Conservation (phyloP, 1,140 invertebrate genomes). For the Venturia canescens region DNA sequence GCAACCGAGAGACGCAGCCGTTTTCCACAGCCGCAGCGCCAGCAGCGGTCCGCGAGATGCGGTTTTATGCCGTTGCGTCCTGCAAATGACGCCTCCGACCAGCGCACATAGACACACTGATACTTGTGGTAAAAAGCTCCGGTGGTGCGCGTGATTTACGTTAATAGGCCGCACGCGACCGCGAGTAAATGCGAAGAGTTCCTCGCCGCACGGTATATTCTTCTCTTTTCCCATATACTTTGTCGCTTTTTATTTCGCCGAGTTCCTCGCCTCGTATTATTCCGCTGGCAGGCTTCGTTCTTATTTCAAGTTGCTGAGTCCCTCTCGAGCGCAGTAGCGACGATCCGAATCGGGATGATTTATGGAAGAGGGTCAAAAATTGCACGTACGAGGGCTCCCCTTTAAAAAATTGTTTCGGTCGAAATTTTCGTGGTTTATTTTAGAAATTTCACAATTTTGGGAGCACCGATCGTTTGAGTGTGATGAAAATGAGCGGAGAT, state of each 20-base stretch:
- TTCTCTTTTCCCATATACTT: slow-evolving; percentile 23
- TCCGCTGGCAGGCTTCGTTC: no score
- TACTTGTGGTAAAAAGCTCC: slow-evolving; percentile 16
- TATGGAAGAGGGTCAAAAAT: no score
- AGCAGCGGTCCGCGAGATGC: background rate
- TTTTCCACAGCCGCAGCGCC: background rate
- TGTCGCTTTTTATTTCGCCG: background rate
- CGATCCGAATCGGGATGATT: no score
- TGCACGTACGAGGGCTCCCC: no score
- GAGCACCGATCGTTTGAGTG: no score
- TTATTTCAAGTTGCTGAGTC: no score
- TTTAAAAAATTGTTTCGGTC: no score
- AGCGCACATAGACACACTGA: background rate
- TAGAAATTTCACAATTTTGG: no score
- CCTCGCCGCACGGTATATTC: slow-evolving; percentile 33
- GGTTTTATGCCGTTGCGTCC: slow-evolving; percentile 22
- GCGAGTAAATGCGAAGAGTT: slow-evolving; percentile 31
- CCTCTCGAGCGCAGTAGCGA: no score
- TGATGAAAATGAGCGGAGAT: no score
- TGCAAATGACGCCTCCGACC: slow-evolving; percentile 1
- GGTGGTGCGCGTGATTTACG: slow-evolving; percentile 44
- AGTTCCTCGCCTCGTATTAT: slow-evolving; percentile 40
- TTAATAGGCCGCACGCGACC: slow-evolving; percentile 50
- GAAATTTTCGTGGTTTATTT: no score
- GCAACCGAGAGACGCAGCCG: slow-evolving; percentile 4